Base-by-base conservation (phyloP, 2,888 invertebrate species). In the Lepidocyrtinus sp. region DNA sequence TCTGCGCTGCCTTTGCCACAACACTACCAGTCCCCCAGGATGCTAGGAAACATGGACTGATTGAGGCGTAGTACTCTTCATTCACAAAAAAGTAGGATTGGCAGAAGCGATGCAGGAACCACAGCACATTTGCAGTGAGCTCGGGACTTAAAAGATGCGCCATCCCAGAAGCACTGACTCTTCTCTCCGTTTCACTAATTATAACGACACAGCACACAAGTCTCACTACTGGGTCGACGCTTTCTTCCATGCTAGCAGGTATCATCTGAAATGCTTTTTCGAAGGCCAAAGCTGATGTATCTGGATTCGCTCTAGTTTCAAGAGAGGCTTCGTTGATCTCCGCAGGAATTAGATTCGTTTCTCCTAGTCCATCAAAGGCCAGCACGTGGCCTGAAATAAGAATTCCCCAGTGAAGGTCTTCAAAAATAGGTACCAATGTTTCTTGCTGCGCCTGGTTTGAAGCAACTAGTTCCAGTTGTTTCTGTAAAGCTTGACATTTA, bases 371-470 rank as follows among this genome's bases (percentile, higher is more conserved):
- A 81, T 93, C 92, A 89, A 93, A 92, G 69, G 93, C 92, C 64
- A 94, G 88, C 1, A 93, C 90, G 87, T 92, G 92, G 89, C 90
- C 90, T 65, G 90, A 87, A 71, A 97, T 92, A 87, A 97, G 91
- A 25, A 96, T 89, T 26, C 95, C 91, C 97, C 97, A 97, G 88
- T 97, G 96, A 22, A 97, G 89, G 89, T 97, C 96, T 90, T 97
- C 97, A 88, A 95, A 95, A 36, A 96, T 89, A 68, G 90, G 91
- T 78, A 92, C 91, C 26, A 95, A 88, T 73, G 91, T 89, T 22
- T 84, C 82, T 46, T 81, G 79, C 21, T 76, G 74, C 7, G 76
- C 81, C 19, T 46, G 77, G 21, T 76, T 73, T 12, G 73, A 64
- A 7, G 85, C 85, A 1, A 83, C 83, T 12, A 71, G 22, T 71